Evolutionary conservation across 2,113 vertebrate genomes (phyloP).

Genomic region (Misgurnus anguillicaudatus): DNA sequence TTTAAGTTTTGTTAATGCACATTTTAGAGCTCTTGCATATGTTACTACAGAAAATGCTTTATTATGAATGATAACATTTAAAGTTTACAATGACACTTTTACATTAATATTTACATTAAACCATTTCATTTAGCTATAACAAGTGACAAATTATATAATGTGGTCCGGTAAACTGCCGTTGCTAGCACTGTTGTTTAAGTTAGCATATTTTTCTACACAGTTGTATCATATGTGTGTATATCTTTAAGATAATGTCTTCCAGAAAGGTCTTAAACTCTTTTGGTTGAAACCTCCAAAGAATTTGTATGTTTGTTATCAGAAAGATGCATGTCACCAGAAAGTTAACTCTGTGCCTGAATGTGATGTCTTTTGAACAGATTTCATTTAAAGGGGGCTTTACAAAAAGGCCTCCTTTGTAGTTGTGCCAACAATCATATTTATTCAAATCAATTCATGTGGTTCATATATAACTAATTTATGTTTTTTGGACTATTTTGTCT

Average conservation of each 20-base stretch:
- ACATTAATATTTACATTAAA: no score
- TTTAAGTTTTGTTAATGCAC: background rate
- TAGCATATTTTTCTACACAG: background rate
- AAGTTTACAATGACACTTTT: background rate
- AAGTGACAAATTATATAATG: background rate
- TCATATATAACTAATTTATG: slow-evolving; percentile 14
- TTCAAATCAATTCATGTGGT: slow-evolving; percentile 3
- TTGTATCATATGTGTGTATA: slow-evolving; percentile 3
- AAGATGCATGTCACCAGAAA: slow-evolving; percentile 2
- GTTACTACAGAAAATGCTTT: slow-evolving; percentile 1
- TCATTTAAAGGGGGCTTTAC: background rate
- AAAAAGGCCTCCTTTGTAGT: background rate
- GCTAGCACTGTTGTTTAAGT: background rate
- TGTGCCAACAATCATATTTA: slow-evolving; percentile 40
- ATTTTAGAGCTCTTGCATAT: background rate
- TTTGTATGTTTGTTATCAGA: background rate
- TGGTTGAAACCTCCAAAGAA: slow-evolving; percentile 9
- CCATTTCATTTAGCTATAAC: background rate
- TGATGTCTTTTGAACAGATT: slow-evolving; percentile 12
- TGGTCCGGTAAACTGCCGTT: background rate
- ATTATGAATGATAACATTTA: background rate
- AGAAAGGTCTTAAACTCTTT: background rate
- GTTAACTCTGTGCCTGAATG: slow-evolving; percentile 16
- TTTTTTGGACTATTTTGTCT: background rate
- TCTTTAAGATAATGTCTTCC: background rate